Percentiles rank a stretch among this genome's conserved stretches.
phyloP scores from a whole-genome alignment of 2,113 vertebrate species.

The Albula glossodonta region DNA sequence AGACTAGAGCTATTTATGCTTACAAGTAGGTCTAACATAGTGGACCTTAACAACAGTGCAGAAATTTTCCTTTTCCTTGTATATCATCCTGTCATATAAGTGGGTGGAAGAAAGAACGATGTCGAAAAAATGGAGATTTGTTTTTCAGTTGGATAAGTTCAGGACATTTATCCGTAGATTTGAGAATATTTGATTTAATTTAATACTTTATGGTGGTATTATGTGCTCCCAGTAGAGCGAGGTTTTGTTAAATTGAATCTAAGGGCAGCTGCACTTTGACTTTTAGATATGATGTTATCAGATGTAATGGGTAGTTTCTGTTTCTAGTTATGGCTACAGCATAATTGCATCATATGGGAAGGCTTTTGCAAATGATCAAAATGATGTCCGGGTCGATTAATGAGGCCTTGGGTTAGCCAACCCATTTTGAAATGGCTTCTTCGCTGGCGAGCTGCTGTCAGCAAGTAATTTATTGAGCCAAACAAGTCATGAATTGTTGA shows the following conservation, averaged over 20 bases:
- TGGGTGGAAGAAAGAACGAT: background rate
- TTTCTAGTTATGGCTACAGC: background rate
- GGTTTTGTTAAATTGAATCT: background rate
- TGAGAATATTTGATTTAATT: background rate
- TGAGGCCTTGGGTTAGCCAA: background rate
- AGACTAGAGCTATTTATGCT: no score
- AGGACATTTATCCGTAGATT: background rate
- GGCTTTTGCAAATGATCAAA: background rate
- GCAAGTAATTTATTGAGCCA: no score
- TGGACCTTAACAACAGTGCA: no score
- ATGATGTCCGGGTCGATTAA: background rate
- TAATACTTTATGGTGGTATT: no score
- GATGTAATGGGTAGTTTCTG: background rate
- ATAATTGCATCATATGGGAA: background rate
- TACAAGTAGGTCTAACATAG: no score
- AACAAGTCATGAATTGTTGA: no score
- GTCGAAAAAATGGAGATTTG: background rate
- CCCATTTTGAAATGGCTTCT: background rate
- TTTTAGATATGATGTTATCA: background rate
- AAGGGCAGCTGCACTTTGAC: background rate
- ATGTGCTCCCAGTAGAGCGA: no score
- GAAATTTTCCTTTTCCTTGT: background rate
- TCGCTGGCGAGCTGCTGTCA: background rate
- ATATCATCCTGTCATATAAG: background rate
- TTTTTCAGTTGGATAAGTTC: background rate